Evolutionary conservation across 2,888 invertebrate species (phyloP), one percentile per base, ranked within the genome.

Genomic region (Pyrrhosoma nymphula): DNA sequence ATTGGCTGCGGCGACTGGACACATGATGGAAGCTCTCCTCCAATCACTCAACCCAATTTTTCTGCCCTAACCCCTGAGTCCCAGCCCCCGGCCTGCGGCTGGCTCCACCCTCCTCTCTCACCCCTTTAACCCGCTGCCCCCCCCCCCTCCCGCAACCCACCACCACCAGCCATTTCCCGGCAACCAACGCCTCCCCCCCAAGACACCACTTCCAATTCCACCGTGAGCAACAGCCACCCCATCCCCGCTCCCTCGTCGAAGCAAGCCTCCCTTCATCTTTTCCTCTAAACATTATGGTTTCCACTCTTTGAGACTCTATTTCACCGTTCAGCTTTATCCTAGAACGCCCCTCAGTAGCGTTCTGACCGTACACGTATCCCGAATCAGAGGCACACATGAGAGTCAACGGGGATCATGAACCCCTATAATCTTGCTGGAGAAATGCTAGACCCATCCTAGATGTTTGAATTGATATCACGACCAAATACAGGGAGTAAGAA

Each of bases 1-100:
- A 91, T 91, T 91, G 91, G 91, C 39, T 69, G 91, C 56, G 39
- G 91, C 39, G 91, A 20, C 39, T 35, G 39, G 35, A 14, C 63
- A 39, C 91, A 89, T 89, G 20, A 63, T 39, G 63, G 91, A 39
- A 30, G 14, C 18, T 63, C 63, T 63, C 56, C 60, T 60, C 91
- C 91, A 56, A 56, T 91, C 60, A 63, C 63, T 60, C 63, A 56
- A 39, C 63, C 63, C 91, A 35, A 60, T 60, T 91, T 35, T 60
- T 35, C 90, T 60, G 35, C 30, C 18, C 69, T 12, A 69, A 18
- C 82, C 82, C 63, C 35, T n/a, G 56, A 39, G 18, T 20, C 39
- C 89, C 26, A 47, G 4, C 91, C 39, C 39, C 39, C 20, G 30
- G 56, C n/a, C 60, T 10, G 16, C 60, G 60, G 60, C 90, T 69